Evolutionary conservation across 2,797 vertebrate genomes (phyloP), one percentile per base, ranked within the genome.

Genomic region (Aselliscus stoliczkanus): DNA sequence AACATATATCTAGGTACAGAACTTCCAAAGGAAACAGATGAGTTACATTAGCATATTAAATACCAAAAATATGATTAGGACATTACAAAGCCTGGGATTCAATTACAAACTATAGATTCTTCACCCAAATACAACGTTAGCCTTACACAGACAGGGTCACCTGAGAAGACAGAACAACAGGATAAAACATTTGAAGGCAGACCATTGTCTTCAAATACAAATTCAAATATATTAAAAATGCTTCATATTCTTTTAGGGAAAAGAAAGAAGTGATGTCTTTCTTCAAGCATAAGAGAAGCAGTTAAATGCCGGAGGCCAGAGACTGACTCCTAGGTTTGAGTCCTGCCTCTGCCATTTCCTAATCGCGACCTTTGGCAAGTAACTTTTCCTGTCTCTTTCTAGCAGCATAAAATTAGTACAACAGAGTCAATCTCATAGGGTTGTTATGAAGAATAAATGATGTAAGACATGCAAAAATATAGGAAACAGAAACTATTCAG

Each of bases 31-130:
- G 56, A 91, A 92, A 90, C 31, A 76, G 90, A 31, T 21, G 9
- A 65, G 58, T 79, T 87, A 88, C 92, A 88, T 91, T 14, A 86
- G 39, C 58, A 85, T 56, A 42, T 1, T 83, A 84, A 86, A 69
- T 70, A 88, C 14, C 64, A 87, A 94, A 81, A 95, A 73, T 56
- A 90, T 2, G 1, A 80, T 27, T 64, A 93, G 42, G n/a, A 79
- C 37, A 84, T 0, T 88, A 65, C 37, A 85, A 87, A 73, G 34
- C 17, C 39, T 90, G 21, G 65, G 23, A 77, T 85, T 90, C 34
- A 76, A 93, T 73, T 90, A 90, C 11, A 77, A 81, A 80, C 81
- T 90, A 91, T 67, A 92, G 23, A 76, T 88, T 82, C 64, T 95
- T 52, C 37, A 39, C 20, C 14, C 6, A 93, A 90, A 94, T 15